Evolutionary conservation across 2,888 invertebrate species (phyloP).

Genomic region (Drosophila infuscata): DNA sequence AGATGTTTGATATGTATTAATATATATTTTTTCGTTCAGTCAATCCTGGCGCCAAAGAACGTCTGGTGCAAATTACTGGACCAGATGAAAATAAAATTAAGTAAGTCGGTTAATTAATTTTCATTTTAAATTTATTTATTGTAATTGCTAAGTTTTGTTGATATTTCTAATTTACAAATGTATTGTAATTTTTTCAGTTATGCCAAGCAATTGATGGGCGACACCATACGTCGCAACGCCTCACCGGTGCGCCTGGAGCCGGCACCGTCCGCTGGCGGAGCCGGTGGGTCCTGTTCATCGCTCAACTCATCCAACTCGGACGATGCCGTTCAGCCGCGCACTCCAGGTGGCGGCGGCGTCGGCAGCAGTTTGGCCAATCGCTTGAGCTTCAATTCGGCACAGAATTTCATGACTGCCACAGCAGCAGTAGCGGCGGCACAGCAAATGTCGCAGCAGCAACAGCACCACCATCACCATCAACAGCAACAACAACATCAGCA

Average conservation of each 20-base stretch:
- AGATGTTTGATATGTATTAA: slow-evolving; percentile 11
- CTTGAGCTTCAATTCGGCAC: slow-evolving; percentile 83
- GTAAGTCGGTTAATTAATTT: slow-evolving; percentile 86
- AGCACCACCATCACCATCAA: slow-evolving; percentile 65
- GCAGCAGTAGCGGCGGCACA: slow-evolving; percentile 81
- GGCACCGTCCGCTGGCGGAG: slow-evolving; percentile 85
- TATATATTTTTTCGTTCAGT: slow-evolving; percentile 86
- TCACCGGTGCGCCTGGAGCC: slow-evolving; percentile 93
- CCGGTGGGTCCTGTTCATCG: slow-evolving; percentile 90
- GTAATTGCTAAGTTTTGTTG: background rate
- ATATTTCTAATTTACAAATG: slow-evolving; percentile 1
- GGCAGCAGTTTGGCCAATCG: slow-evolving; percentile 81
- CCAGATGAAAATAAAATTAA: slow-evolving; percentile 96
- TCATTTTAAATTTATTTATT: background rate
- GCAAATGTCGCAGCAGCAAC: slow-evolving; percentile 73
- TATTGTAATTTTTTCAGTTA: slow-evolving; percentile 86
- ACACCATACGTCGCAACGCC: slow-evolving; percentile 97
- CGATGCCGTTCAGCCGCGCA: slow-evolving; percentile 81
- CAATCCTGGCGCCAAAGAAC: slow-evolving; percentile 96
- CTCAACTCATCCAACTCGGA: slow-evolving; percentile 91
- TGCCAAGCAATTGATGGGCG: slow-evolving; percentile 97
- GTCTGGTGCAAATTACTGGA: slow-evolving; percentile 97
- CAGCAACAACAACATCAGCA: slow-evolving; percentile 65
- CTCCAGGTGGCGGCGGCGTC: slow-evolving; percentile 70
- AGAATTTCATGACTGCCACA: slow-evolving; percentile 83